Evolutionary conservation across 2,888 invertebrate species (phyloP).

Genomic region (Dynastes grantii): DNA sequence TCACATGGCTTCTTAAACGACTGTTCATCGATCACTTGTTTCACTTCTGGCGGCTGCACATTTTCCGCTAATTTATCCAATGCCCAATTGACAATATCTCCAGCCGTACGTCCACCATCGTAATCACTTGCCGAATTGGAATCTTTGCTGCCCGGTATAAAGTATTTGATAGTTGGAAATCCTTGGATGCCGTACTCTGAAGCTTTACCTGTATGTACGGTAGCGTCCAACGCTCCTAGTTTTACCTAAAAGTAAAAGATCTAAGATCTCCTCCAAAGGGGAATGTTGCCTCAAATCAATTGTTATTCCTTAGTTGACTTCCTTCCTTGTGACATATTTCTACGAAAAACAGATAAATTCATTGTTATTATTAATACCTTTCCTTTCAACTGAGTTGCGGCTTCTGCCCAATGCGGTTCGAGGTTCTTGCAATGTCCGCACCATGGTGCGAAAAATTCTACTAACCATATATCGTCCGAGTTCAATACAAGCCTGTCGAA

Average conservation of each 20-base stretch:
- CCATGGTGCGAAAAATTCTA: constrained; percentile 98
- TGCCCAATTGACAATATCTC: constrained; percentile 94
- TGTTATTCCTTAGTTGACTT: too few relatives aligned
- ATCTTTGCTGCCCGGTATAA: constrained; percentile 83
- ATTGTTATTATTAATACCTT: constrained; percentile 75
- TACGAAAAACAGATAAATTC: background rate
- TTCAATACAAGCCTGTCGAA: constrained; percentile 93
- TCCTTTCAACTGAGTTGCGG: constrained; percentile 95
- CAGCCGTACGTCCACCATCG: constrained; percentile 92
- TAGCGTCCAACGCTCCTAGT: constrained; percentile 96
- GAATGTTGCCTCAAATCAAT: too few relatives aligned
- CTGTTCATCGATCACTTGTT: constrained; percentile 74
- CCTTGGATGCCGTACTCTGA: constrained; percentile 90
- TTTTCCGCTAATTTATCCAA: constrained; percentile 89
- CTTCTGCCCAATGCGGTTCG: constrained; percentile 96
- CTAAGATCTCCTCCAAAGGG: too few relatives aligned
- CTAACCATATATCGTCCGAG: constrained; percentile 96
- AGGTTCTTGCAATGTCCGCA: constrained; percentile 98
- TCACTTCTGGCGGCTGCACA: constrained; percentile 90
- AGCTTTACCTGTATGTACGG: constrained; percentile 88
- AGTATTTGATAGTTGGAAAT: constrained; percentile 97
- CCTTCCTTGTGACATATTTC: too few relatives aligned
- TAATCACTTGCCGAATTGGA: constrained; percentile 85
- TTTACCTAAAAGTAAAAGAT: constrained; percentile 74
- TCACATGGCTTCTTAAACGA: constrained; percentile 83